Conservation (phyloP, 2,113 vertebrate species). For the Arizona elegans region DNA sequence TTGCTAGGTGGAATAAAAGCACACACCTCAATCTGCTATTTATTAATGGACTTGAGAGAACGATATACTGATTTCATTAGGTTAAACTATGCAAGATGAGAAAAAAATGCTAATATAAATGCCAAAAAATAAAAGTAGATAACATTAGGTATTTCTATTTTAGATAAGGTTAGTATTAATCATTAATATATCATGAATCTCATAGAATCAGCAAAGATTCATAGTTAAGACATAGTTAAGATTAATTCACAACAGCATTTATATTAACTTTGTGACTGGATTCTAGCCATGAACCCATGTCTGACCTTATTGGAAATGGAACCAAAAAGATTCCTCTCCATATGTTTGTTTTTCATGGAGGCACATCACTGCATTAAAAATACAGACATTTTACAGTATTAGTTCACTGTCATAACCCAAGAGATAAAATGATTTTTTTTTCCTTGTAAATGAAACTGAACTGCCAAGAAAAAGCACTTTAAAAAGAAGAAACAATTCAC, state of each 20-base stretch:
- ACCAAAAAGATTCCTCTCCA: constrained; percentile 45
- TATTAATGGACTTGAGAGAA: neutral
- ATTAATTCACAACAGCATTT: constrained; percentile 48
- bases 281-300: constrained; percentile 45
- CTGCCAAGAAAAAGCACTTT: constrained; percentile 4
- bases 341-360: constrained; percentile 59
- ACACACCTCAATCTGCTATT: neutral
- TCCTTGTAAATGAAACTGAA: constrained; percentile 3
- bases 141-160: constrained; percentile 8
- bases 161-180: constrained; percentile 16
- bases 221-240: neutral
- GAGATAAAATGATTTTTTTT: constrained; percentile 27
- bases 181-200: constrained; percentile 13
- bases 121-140: neutral
- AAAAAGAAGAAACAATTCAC: accelerated
- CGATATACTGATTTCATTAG: neutral
- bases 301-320: constrained; percentile 39
- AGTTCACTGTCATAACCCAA: constrained; percentile 35
- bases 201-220: neutral
- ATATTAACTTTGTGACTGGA: constrained; percentile 39
- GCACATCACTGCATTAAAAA: neutral
- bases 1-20: neutral
- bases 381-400: constrained; percentile 14
- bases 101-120: neutral
- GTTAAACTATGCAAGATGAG: neutral